phyloP scores from a whole-genome alignment of 1,140 invertebrate genomes.

The Trichonephila clavata region DNA sequence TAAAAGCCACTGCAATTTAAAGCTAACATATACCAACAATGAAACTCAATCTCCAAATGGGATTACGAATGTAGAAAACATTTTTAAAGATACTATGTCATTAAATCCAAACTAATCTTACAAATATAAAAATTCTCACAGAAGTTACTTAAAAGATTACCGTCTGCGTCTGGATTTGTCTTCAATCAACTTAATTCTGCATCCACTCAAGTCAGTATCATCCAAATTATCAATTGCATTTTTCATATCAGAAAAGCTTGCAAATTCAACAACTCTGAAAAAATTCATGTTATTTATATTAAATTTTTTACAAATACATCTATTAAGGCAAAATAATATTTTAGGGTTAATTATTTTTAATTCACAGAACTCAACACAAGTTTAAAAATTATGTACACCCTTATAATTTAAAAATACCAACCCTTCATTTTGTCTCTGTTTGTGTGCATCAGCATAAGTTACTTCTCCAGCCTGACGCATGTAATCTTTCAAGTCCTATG shows the following conservation, averaged over 20 bases:
- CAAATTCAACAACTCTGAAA: conserved; percentile 94
- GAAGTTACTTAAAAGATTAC: conserved; percentile 3
- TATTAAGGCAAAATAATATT: neutral
- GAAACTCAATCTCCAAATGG: too few relatives aligned
- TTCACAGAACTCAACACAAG: neutral
- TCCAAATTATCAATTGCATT: conserved; percentile 97
- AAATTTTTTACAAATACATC: neutral
- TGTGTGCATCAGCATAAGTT: conserved; percentile 99
- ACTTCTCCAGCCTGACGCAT: conserved; percentile 99
- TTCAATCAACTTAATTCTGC: conserved; percentile 94
- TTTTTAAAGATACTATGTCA: too few relatives aligned
- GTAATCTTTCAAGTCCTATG: conserved; percentile 98
- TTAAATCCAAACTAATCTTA: neutral
- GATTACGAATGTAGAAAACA: too few relatives aligned
- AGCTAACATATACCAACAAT: too few relatives aligned
- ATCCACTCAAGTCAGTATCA: conserved; percentile 96
- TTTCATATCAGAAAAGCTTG: conserved; percentile 95
- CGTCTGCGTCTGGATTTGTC: conserved; percentile 83
- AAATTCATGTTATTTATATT: conserved; percentile 44
- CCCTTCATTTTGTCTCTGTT: conserved; percentile 98
- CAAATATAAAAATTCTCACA: too few relatives aligned
- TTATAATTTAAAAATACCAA: conserved; percentile 81
- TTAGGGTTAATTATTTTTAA: neutral
- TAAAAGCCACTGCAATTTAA: too few relatives aligned
- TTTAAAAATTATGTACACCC: neutral